phyloP scores from a whole-genome alignment of 2,113 vertebrate genomes.

The Bucco capensis region DNA sequence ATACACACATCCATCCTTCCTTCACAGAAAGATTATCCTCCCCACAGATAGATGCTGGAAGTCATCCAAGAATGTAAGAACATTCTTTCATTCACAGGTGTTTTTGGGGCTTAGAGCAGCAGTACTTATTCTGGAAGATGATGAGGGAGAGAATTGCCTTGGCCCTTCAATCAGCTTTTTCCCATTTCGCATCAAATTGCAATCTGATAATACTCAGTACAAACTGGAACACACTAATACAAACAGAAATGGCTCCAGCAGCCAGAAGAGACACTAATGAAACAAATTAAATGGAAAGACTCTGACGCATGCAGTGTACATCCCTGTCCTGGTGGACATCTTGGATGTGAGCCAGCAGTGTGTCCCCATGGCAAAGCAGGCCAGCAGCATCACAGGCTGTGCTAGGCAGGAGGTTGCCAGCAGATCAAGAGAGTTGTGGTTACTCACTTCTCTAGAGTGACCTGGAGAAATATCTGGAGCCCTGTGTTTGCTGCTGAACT shows the following conservation, averaged over 20 bases:
- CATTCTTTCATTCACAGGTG: constrained; percentile 48
- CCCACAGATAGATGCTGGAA: constrained; percentile 35
- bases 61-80: constrained; percentile 43
- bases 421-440: accelerated
- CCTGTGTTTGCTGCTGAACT: not conserved
- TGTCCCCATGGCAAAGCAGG: not conserved
- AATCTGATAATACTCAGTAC: constrained; percentile 8
- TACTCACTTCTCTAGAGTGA: no score
- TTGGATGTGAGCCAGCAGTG: not conserved
- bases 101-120: constrained; percentile 20
- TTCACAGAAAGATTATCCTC: constrained; percentile 27
- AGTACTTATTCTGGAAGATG: constrained; percentile 36
- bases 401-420: not conserved
- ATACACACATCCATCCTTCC: not conserved
- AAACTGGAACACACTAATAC: constrained; percentile 4
- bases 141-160: constrained; percentile 44
- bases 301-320: not conserved
- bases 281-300: not conserved
- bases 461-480: not conserved
- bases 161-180: constrained; percentile 28
- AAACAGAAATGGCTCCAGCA: constrained; percentile 11
- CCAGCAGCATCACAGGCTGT: not conserved
- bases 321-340: not conserved
- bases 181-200: not conserved
- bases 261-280: not conserved